Base-by-base conservation (phyloP, 2,113 vertebrate genomes). In the Carassius gibelio region DNA sequence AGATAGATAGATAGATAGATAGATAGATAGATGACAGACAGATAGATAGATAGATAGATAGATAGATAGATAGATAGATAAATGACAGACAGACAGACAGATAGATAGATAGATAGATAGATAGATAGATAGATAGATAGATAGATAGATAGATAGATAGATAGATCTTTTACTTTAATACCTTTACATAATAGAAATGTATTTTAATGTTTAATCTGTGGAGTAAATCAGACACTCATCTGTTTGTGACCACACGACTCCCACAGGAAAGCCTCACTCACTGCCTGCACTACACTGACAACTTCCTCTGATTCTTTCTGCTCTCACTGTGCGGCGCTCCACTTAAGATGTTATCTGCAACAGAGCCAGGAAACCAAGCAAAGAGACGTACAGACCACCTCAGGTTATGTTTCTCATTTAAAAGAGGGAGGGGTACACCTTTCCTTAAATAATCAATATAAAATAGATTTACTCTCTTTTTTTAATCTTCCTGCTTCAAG, bases 251-350 rank as follows among this genome's bases (percentile, higher is more conserved):
- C 81, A 26, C 68, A 34, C 68, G 15, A 71, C 15, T 26, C 57
- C 36, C 68, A 81, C 68, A 59, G 81, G 75, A 86, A 85, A 76
- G 21, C 69, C 75, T 69, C 62, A 68, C 79, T 68, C 38, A 8
- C 42, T n/a, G 23, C 62, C 26, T 64, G 77, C 77, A 23, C 64
- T 64, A 79, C 36, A 55, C 62, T 61, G 26, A 82, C 64, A 82
- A 82, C 80, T 82, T 82, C 80, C 80, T 61, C 68, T 75, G 19
- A 19, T 55, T 86, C 26, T 81, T 42, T 79, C 13, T 23, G 36
- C 9, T 36, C 77, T 10, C 59, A 64, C 0, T 9, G n/a, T 5
- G 36, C 38, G 10, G 30, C 45, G 13, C 38, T 69, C 30, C 64
- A 82, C 64, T 69, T 52, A 13, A 82, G 64, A 36, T 36, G 4